Conservation (phyloP, 2,888 invertebrate genomes). For the Uropetala carovei region DNA sequence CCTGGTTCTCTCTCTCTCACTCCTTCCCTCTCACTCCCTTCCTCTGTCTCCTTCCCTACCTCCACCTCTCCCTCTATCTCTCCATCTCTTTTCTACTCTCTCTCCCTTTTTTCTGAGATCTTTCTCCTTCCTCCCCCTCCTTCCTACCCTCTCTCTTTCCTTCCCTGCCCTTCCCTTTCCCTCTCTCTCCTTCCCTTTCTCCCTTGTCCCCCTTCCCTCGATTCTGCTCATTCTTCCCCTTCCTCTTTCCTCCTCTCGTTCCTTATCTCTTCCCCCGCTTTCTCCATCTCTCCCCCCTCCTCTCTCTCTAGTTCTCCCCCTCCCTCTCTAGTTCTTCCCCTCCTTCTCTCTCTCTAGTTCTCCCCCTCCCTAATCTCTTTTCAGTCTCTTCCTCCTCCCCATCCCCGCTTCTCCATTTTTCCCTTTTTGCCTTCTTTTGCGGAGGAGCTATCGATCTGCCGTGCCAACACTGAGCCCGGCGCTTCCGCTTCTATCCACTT, state of each 20-base stretch:
- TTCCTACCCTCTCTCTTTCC: not conserved
- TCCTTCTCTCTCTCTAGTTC: not conserved
- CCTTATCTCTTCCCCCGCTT: not conserved
- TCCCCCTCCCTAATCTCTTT: not conserved
- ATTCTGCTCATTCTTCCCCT: not conserved
- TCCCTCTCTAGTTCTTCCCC: not conserved
- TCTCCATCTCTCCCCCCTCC: not conserved
- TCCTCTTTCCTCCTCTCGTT: not conserved
- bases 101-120: not conserved
- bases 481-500: slow-evolving; percentile 16
- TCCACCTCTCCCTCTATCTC: not conserved
- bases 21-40: not conserved
- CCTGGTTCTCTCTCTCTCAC: not conserved
- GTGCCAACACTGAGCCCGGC: not conserved
- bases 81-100: not conserved
- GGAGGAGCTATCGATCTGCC: slow-evolving; percentile 54
- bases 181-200: not conserved
- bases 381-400: not conserved
- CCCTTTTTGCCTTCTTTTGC: not conserved
- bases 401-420: not conserved
- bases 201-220: not conserved
- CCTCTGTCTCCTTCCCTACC: not conserved
- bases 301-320: not conserved
- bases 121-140: not conserved
- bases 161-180: not conserved